phyloP scores from a whole-genome alignment of 2,888 invertebrate species.

The Camptogramma bilineatum region DNA sequence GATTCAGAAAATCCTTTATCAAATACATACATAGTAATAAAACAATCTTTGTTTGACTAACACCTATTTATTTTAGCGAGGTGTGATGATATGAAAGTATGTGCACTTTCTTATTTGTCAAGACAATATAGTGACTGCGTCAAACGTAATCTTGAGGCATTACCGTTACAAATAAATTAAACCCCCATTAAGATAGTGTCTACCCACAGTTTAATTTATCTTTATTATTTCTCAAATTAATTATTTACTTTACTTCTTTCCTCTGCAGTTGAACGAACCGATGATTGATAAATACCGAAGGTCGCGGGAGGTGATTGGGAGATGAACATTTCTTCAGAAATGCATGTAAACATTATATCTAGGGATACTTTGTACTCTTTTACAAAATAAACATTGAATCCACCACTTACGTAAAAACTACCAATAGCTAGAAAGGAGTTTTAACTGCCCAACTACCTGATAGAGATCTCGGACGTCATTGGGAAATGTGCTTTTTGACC shows the following conservation, averaged over 20 bases:
- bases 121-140: constrained; percentile 28
- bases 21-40: constrained; percentile 14
- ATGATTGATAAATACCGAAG: constrained; percentile 55
- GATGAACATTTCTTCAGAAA: constrained; percentile 25
- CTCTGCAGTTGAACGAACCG: constrained; percentile 59
- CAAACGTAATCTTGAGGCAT: constrained; percentile 29
- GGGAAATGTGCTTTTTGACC: constrained; percentile 2
- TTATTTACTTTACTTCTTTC: constrained; percentile 40
- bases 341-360: constrained; percentile 15
- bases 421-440: neutral
- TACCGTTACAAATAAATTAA: constrained; percentile 37
- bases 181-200: constrained; percentile 36
- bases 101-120: constrained; percentile 23
- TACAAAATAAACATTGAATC: neutral
- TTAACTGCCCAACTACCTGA: neutral
- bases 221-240: constrained; percentile 36
- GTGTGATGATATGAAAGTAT: constrained; percentile 11
- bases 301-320: constrained; percentile 50
- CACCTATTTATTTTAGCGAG: constrained; percentile 17
- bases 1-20: constrained; percentile 3
- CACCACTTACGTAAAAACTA: neutral
- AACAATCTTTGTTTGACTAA: constrained; percentile 10
- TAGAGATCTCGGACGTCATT: constrained; percentile 12
- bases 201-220: constrained; percentile 26
- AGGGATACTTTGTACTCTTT: constrained; percentile 2